Evolutionary conservation across 2,113 vertebrate species (phyloP).

Genomic region (Asarcornis scutulata): DNA sequence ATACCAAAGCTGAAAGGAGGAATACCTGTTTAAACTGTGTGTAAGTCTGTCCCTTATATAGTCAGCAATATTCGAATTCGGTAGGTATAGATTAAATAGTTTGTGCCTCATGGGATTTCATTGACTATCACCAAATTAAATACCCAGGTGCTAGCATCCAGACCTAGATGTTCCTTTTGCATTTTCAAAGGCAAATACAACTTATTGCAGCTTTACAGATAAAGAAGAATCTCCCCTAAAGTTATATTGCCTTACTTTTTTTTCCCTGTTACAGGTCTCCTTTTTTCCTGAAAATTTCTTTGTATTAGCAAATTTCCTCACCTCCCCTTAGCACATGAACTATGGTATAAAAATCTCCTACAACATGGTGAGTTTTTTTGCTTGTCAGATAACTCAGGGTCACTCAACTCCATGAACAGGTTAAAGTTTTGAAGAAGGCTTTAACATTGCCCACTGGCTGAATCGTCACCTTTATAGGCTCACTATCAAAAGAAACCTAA

Average conservation of each 20-base stretch:
- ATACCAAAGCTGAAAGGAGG: neutral
- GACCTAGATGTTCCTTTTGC: neutral
- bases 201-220: neutral
- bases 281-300: neutral
- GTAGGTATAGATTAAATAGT: neutral
- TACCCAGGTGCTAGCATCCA: neutral
- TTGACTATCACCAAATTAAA: neutral
- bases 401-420: neutral
- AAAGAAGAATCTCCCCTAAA: neutral
- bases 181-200: neutral
- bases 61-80: neutral
- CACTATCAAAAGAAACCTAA: neutral
- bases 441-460: neutral
- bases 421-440: neutral
- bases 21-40: neutral
- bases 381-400: neutral
- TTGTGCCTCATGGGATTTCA: neutral
- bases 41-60: neutral
- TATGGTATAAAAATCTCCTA: neutral
- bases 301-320: neutral
- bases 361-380: neutral
- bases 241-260: neutral
- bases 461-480: neutral
- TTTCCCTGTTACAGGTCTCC: neutral
- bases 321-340: neutral